phyloP scores from a whole-genome alignment of 2,797 vertebrate genomes.

The Merluccius polli region DNA sequence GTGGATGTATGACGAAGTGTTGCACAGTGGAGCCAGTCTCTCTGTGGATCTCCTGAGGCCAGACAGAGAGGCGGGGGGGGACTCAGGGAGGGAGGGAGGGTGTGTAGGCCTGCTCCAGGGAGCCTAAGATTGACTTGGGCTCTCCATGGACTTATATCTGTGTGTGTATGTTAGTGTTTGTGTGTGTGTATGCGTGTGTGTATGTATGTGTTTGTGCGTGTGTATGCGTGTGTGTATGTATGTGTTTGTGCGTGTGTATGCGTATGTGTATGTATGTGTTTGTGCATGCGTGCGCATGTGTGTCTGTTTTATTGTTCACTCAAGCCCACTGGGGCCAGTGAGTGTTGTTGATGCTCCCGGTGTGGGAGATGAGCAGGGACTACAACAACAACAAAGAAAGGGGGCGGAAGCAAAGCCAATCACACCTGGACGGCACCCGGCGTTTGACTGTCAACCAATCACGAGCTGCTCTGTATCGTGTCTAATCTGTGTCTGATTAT shows the following conservation, averaged over 20 bases:
- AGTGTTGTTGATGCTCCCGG: slow-evolving; percentile 53
- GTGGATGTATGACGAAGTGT: slow-evolving; percentile 6
- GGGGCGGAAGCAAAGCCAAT: slow-evolving; percentile 28
- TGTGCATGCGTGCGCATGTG: slow-evolving; percentile 30
- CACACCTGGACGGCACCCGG: slow-evolving; percentile 28
- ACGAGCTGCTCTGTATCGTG: slow-evolving; percentile 43
- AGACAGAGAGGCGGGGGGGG: slow-evolving; percentile 17
- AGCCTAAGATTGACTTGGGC: slow-evolving; percentile 52
- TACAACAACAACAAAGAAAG: slow-evolving; percentile 38
- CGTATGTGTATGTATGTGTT: slow-evolving; percentile 20
- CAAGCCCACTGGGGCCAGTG: slow-evolving; percentile 35
- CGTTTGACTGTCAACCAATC: slow-evolving; percentile 46
- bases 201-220: slow-evolving; percentile 36
- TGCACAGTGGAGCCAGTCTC: slow-evolving; percentile 18
- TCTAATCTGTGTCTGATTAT: slow-evolving; percentile 56
- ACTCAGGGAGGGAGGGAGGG: slow-evolving; percentile 15
- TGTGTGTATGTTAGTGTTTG: slow-evolving; percentile 36
- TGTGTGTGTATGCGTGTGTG: slow-evolving; percentile 14
- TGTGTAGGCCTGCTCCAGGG: slow-evolving; percentile 41
- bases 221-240: slow-evolving; percentile 29
- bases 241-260: slow-evolving; percentile 36
- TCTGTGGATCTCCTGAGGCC: slow-evolving; percentile 40
- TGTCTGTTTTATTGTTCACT: slow-evolving; percentile 30
- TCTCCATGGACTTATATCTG: slow-evolving; percentile 41
- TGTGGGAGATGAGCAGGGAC: slow-evolving; percentile 30